Base-by-base conservation (phyloP, 2,797 vertebrate genomes). In the Carapus acus region DNA sequence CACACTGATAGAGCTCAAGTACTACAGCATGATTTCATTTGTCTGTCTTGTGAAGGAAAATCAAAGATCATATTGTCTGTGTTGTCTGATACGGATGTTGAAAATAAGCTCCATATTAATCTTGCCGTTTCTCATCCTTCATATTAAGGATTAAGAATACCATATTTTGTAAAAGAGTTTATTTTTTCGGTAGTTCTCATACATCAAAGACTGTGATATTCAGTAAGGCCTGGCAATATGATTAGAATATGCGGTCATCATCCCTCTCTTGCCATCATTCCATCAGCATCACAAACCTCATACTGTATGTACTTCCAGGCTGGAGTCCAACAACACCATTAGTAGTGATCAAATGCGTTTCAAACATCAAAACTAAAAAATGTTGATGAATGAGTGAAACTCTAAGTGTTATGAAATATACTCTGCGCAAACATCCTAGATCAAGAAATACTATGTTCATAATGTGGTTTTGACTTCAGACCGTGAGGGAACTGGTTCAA, bases 361-460 rank as follows among this genome's bases (percentile, higher is more conserved):
- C 38, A 9, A 59, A 64, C n/a, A 54, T 57, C 39, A 43, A 62
- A 52, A 37, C 22, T 24, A 14, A 56, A 51, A 64, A 54, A 54
- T 62, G 36, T 16, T 40, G 39, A 18, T 1, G 2, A 52, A 33
- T 29, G 24, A 18, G 34, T 50, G 31, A 17, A 20, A 33, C 40
- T 39, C 22, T 33, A 34, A 48, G 29, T 9, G 65, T 38, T 51
- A 60, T 40, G 62, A 48, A 40, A 62, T 57, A 47, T 42, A 49
- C 44, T 17, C 51, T 3, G 33, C 52, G 43, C 39, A 14, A 38
- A 54, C 41, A 43, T 24, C 53, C 40, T 40, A 13, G 16, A n/a
- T n/a, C n/a, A n/a, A n/a, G n/a, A n/a, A n/a, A n/a, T n/a, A n/a
- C n/a, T n/a, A n/a, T n/a, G n/a, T n/a, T n/a, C n/a, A n/a, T n/a